Percentiles rank a stretch among this genome's conserved stretches.
Conservation (phyloP, 2,113 vertebrate genomes). For the Crotalus helleri region DNA sequence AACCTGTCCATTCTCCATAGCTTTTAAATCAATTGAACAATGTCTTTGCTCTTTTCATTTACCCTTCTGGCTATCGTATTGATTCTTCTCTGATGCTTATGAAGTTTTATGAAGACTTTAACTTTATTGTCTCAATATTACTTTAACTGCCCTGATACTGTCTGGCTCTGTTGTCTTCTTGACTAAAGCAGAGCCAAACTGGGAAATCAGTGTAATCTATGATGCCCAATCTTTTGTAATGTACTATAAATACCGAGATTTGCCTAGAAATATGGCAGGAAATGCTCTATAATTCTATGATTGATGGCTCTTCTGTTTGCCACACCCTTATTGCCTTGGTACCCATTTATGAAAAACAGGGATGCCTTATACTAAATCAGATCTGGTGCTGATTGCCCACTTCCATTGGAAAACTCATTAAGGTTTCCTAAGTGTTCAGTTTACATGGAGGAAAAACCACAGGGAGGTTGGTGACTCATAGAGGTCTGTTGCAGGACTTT, state of each 20-base stretch:
- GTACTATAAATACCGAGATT: not conserved
- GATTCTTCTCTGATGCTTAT: not conserved
- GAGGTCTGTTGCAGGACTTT: not conserved
- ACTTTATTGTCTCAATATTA: not conserved
- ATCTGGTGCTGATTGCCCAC: not conserved
- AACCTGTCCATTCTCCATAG: not conserved
- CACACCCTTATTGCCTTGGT: not conserved
- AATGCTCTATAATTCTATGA: not conserved
- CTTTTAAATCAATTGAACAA: not conserved
- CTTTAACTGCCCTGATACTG: not conserved
- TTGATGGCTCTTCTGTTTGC: not conserved
- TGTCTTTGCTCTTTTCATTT: not conserved
- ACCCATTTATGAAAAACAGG: not conserved
- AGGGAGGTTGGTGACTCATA: not conserved
- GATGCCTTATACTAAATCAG: not conserved
- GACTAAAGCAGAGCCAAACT: not conserved
- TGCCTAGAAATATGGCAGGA: not conserved
- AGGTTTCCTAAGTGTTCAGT: not conserved
- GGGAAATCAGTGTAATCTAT: not conserved
- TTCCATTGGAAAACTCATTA: not conserved
- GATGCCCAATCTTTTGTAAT: not conserved
- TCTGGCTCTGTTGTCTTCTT: not conserved
- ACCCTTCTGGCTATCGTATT: not conserved
- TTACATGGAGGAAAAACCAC: not conserved
- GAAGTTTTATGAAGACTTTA: not conserved